Evolutionary conservation across 2,888 invertebrate species (phyloP).

Genomic region (Acrobasis repandana): DNA sequence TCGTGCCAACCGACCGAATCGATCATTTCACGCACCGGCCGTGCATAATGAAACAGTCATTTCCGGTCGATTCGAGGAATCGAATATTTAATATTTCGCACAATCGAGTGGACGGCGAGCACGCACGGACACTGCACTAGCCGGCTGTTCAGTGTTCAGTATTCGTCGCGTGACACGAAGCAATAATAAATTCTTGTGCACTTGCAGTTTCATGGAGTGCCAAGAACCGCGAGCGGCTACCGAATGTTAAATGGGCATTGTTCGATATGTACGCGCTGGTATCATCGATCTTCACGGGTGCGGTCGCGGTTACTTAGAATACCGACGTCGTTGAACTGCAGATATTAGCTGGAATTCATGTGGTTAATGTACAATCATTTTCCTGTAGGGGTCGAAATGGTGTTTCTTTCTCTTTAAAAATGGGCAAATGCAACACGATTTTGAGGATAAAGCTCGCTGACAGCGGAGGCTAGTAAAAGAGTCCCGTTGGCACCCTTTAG

Average conservation of each 20-base stretch:
- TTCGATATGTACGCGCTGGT: constrained; percentile 42
- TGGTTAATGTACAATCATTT: background rate
- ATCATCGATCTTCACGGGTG: constrained; percentile 19
- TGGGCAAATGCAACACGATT: too few species aligned
- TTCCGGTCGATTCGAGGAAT: constrained; percentile 76
- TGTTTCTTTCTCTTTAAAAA: too few species aligned
- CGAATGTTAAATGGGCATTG: constrained; percentile 73
- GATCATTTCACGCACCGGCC: constrained; percentile 70
- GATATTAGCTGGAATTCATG: constrained; percentile 1
- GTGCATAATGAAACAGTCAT: constrained; percentile 72
- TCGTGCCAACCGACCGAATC: constrained; percentile 64
- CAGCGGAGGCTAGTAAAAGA: too few species aligned
- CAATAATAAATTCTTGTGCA: constrained; percentile 80
- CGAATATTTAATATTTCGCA: constrained; percentile 66
- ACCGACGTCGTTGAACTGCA: constrained; percentile 8
- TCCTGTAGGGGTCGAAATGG: background rate
- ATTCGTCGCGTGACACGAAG: constrained; percentile 66
- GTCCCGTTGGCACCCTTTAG: too few species aligned
- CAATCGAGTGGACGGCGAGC: constrained; percentile 54
- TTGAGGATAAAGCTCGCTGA: too few species aligned
- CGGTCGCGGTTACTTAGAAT: constrained; percentile 18
- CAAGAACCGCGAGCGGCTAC: constrained; percentile 69
- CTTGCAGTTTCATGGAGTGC: constrained; percentile 79
- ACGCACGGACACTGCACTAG: constrained; percentile 55
- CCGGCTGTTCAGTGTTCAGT: constrained; percentile 64